A percentile compares a stretch with the other conserved stretches of the same genome.
phyloP scores from a whole-genome alignment of 1,140 invertebrate genomes.

The Helicoverpa zea region DNA sequence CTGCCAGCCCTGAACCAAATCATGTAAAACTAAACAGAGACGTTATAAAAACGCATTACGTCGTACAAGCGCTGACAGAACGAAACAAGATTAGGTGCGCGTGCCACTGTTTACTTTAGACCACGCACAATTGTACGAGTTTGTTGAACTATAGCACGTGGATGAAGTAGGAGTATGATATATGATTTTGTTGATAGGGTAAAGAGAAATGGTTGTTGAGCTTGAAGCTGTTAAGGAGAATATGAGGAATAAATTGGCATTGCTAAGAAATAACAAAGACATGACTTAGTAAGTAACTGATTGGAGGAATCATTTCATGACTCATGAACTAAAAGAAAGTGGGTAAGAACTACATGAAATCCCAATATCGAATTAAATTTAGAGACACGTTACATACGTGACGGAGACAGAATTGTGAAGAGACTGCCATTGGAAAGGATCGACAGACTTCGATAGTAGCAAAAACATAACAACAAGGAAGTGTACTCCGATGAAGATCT shows the following conservation, averaged over 20 bases:
- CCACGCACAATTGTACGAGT: constrained; percentile 42
- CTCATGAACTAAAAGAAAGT: too few relatives aligned
- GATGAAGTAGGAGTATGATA: background rate
- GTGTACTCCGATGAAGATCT: too few relatives aligned
- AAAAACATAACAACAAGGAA: too few relatives aligned
- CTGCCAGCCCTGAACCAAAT: background rate
- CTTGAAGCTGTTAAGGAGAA: background rate
- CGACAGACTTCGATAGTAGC: too few relatives aligned
- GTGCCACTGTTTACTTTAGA: constrained; percentile 34
- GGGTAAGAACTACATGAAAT: too few relatives aligned
- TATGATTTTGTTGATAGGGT: background rate
- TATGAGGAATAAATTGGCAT: background rate
- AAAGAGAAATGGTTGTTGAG: too few relatives aligned
- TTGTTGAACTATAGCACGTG: constrained; percentile 40
- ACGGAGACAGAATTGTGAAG: too few relatives aligned
- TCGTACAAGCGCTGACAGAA: constrained; percentile 31
- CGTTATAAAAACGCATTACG: constrained; percentile 35
- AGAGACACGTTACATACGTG: too few relatives aligned
- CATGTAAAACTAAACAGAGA: background rate
- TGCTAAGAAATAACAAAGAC: background rate
- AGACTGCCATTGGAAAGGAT: too few relatives aligned
- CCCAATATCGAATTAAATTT: too few relatives aligned
- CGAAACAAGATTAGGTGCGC: constrained; percentile 40
- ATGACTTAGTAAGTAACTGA: background rate
- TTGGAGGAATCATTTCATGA: too few relatives aligned